Percentiles rank a stretch among this genome's conserved stretches.
phyloP scores from a whole-genome alignment of 2,888 invertebrate genomes.

The Gymnoscelis rufifasciata region DNA sequence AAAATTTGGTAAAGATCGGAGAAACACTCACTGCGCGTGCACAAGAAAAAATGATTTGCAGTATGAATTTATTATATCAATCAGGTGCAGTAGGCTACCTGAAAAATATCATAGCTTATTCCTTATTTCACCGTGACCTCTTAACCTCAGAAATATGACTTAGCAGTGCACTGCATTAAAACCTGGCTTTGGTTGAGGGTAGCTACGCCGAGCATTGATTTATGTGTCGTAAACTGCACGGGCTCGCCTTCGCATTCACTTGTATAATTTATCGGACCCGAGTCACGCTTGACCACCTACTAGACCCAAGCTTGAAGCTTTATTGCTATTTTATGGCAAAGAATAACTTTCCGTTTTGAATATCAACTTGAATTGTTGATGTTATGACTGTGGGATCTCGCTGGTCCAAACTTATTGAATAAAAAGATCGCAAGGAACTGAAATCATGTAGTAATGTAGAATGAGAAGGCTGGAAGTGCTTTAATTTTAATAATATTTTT shows the following conservation, averaged over 20 bases:
- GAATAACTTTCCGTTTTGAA: constrained; percentile 13
- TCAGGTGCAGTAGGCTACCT: too few species aligned
- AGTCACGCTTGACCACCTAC: constrained; percentile 62
- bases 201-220: constrained; percentile 62
- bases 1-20: too few species aligned
- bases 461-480: too few species aligned
- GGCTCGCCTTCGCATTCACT: constrained; percentile 70
- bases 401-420: too few species aligned
- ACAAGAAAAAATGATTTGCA: too few species aligned
- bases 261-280: constrained; percentile 68
- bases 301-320: constrained; percentile 43
- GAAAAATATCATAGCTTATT: too few species aligned
- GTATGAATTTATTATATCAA: too few species aligned
- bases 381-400: not conserved
- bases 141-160: constrained; percentile 3
- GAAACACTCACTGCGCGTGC: too few species aligned
- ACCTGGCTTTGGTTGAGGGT: constrained; percentile 43
- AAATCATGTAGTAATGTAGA: too few species aligned
- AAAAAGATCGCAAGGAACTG: too few species aligned
- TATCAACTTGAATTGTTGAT: constrained; percentile 4
- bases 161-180: constrained; percentile 26
- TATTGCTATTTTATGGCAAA: constrained; percentile 13
- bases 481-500: too few species aligned
- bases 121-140: not conserved
- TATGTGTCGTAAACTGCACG: constrained; percentile 70